Percentiles rank a stretch among this genome's conserved stretches.
These are phyloP conservation scores for Glaucomys volans DNA, from an alignment of 2,113 vertebrate species.

Conservation along the genomic window DNA sequence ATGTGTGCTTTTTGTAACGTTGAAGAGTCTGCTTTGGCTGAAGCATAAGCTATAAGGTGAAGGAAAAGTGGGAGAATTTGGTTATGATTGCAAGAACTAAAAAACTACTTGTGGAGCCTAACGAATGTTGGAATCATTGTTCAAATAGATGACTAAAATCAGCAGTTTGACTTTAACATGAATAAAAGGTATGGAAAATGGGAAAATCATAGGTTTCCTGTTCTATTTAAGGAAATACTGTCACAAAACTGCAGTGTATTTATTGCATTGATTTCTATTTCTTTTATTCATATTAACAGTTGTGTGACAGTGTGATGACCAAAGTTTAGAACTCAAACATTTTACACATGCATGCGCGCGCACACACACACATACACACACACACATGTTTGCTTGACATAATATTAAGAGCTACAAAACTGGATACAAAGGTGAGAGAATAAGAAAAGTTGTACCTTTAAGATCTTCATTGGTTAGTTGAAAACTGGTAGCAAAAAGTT, in stretches of 20 bases:
- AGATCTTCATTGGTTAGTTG: background rate
- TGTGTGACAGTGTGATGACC: background rate
- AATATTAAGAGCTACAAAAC: background rate
- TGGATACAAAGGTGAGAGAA: background rate
- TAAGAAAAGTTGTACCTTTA: background rate
- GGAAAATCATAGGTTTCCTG: background rate
- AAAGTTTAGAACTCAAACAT: background rate
- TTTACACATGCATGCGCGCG: no score
- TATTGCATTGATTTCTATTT: background rate
- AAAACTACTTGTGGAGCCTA: background rate
- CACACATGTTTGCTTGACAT: background rate
- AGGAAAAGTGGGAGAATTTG: background rate
- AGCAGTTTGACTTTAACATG: background rate
- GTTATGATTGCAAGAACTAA: background rate
- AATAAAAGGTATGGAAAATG: background rate
- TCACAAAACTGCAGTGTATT: background rate
- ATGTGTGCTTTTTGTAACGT: background rate
- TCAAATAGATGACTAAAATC: background rate
- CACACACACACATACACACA: no score
- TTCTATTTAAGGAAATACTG: background rate
- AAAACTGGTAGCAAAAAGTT: background rate
- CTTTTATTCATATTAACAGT: conserved; percentile 21
- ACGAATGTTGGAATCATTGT: conserved; percentile 10
- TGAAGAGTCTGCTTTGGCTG: background rate
- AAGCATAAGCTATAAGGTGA: background rate